Conservation (phyloP, 92 coral and sea anemone species). For the Parazoanthus swiftii region DNA sequence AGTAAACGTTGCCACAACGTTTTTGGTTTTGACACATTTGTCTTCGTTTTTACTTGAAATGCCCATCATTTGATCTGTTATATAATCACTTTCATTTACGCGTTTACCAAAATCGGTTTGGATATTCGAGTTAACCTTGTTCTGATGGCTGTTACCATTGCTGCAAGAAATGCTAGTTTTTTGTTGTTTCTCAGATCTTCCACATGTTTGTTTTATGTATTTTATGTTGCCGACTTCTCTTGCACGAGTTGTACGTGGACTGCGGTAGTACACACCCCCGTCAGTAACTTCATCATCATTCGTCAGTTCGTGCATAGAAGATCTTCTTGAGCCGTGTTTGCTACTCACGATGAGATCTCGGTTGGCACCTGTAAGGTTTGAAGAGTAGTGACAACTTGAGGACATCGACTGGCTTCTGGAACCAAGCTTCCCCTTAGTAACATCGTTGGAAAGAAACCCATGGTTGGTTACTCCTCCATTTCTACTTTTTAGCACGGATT, state of each 20-base stretch:
- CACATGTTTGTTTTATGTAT: not conserved
- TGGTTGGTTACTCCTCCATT: not conserved
- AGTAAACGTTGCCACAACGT: not conserved
- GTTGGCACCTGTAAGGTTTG: not conserved
- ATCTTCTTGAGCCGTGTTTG: not conserved
- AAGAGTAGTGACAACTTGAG: not conserved
- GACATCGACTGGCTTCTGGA: not conserved
- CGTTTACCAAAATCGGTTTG: not conserved
- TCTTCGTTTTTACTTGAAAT: not conserved
- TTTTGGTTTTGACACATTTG: not conserved
- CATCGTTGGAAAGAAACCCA: not conserved
- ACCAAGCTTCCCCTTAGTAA: not conserved
- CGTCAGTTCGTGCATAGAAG: not conserved
- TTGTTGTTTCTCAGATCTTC: not conserved
- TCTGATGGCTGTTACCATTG: no score
- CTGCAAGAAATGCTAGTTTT: not conserved
- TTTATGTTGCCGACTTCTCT: not conserved
- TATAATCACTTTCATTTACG: not conserved
- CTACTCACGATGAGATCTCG: not conserved
- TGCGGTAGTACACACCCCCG: constrained; percentile 10
- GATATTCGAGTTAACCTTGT: not conserved
- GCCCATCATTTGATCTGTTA: not conserved
- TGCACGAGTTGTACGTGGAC: not conserved
- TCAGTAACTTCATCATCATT: constrained; percentile 3
- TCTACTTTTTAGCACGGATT: not conserved